Base-by-base conservation (phyloP, 2,888 invertebrate genomes). In the Venusia cambrica region DNA sequence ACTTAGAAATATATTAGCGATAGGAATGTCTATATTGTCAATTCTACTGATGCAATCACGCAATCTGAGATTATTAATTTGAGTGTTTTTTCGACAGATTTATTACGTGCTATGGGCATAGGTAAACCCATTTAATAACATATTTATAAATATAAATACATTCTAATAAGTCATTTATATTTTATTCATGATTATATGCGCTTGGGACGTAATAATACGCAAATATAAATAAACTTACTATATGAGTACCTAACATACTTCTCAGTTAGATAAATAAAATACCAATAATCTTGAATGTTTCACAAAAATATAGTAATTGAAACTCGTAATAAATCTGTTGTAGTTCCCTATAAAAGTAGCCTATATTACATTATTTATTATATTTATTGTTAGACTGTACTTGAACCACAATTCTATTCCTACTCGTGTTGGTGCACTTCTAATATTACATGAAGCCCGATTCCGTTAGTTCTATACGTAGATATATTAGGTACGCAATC, bases 381-480 rank as follows among this genome's bases (percentile, higher is more conserved):
- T 63, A 70, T 65, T 71, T 75, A 76, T 68, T 69, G 63, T 68
- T 73, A 76, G 69, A 77, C 72, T 70, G 70, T 73, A 71, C 65
- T 71, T 65, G 68, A 79, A 76, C 75, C 73, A 72, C 74, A 75
- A 73, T 62, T 73, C 81, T 84, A 77, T 64, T 44, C 48, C 78
- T 77, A 84, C 74, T 78, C 58, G 85, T 85, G 85, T 77, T 81
- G 74, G 85, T 85, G 85, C 85, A 76, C 58, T 62, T 64, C 80
- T 84, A 81, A 65, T 60, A 58, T 67, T 74, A 73, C 64, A 68
- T 73, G 72, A 79, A 83, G 81, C 78, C 76, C 62, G 62, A 62
- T 62, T 59, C 43, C 56, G 41, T 69, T 63, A 72, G 57, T 66
- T 58, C 65, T 74, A 40, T 67, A 72, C 52, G 52, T 75, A 73